A percentile compares a stretch with the other conserved stretches of the same genome.
Conservation (phyloP, 2,113 vertebrate species). For the Rostratula benghalensis region DNA sequence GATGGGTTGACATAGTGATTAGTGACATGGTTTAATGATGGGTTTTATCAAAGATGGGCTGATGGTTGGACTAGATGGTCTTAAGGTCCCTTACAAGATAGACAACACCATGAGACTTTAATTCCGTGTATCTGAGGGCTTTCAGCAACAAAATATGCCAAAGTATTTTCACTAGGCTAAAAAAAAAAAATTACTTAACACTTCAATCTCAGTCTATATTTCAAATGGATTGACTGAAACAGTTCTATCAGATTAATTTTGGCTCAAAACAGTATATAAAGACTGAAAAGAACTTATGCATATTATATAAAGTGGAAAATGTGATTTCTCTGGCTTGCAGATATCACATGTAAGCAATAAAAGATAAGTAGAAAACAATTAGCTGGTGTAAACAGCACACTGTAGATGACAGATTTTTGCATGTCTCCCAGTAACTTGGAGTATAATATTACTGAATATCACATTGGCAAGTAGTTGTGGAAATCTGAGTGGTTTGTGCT, state of each 20-base stretch:
- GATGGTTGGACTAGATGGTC: too few relatives aligned
- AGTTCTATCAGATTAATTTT: not conserved
- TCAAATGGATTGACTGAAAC: not conserved
- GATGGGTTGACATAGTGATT: too few relatives aligned
- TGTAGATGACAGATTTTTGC: not conserved
- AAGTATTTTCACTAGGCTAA: not conserved
- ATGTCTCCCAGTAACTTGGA: not conserved
- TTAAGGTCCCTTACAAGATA: too few relatives aligned
- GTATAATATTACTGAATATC: not conserved
- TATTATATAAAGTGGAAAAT: not conserved
- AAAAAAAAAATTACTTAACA: not conserved
- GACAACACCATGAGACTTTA: too few relatives aligned
- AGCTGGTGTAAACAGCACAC: not conserved
- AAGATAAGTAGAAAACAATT: not conserved
- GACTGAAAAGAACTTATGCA: not conserved
- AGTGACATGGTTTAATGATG: too few relatives aligned
- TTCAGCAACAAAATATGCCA: not conserved
- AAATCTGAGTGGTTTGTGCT: not conserved
- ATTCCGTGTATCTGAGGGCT: not conserved
- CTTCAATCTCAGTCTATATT: not conserved
- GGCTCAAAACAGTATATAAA: not conserved
- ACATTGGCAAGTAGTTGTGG: not conserved
- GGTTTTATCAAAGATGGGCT: too few relatives aligned
- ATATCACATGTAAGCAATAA: not conserved
- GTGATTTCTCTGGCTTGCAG: not conserved